Evolutionary conservation across 30 jellyfish, hydroid and myxozoan species (phyloP).

Genomic region (Aurelia sp.): DNA sequence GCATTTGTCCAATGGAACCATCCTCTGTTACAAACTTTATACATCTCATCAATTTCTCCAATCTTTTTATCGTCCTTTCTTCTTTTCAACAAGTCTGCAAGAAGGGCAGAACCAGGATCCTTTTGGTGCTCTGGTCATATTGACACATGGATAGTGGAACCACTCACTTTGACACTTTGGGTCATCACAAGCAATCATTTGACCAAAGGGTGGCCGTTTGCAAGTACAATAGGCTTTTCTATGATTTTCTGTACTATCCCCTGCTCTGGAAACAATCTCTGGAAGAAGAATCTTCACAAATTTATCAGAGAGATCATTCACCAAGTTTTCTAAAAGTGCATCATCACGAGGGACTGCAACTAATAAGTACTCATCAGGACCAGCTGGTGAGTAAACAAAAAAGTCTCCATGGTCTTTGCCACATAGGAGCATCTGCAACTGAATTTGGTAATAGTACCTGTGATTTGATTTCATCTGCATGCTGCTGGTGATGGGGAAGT

Average conservation of each 20-base stretch:
- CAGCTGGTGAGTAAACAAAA: neutral
- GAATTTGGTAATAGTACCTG: slow-evolving; percentile 49
- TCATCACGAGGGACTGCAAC: slow-evolving; percentile 10
- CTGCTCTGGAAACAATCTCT: no score
- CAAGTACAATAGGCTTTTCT: no score
- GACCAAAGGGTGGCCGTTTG: no score
- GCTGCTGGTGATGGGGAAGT: neutral
- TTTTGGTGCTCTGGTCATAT: slow-evolving; percentile 31
- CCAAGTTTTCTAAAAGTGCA: slow-evolving; percentile 3
- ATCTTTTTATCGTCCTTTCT: neutral
- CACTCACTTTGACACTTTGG: slow-evolving; percentile 9
- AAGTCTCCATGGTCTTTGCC: slow-evolving; percentile 6
- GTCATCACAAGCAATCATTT: slow-evolving; percentile 9
- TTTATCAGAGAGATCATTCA: neutral
- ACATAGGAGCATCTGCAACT: slow-evolving; percentile 56
- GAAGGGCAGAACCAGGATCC: slow-evolving; percentile 22
- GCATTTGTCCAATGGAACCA: no score
- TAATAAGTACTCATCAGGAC: slow-evolving; percentile 1
- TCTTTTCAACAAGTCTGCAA: neutral
- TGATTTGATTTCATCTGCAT: neutral
- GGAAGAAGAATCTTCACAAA: no score
- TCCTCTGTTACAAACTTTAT: no score
- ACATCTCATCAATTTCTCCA: no score
- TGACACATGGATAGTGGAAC: slow-evolving; percentile 33
- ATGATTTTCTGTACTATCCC: no score